Evolutionary conservation across 2,113 vertebrate genomes (phyloP).

Genomic region (Esox niger): DNA sequence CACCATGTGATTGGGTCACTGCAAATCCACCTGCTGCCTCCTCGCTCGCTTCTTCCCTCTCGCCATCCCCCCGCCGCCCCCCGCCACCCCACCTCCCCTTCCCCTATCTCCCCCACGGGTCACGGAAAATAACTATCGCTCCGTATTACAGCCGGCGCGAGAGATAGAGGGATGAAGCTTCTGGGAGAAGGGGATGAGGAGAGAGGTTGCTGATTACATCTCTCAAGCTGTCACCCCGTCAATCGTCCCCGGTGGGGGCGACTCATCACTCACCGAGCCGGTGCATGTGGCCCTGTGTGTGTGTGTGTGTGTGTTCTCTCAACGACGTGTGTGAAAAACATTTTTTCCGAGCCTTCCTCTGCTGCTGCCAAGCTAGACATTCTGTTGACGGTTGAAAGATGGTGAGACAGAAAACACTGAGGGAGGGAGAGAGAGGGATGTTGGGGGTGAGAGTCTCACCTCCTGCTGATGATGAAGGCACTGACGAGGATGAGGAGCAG

Average conservation of each 20-base stretch:
- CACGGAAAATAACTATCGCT: conserved; percentile 46
- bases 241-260: conserved; percentile 62
- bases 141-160: conserved; percentile 41
- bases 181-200: conserved; percentile 18
- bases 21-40: conserved; percentile 70
- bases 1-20: conserved; percentile 66
- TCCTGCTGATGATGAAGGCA: conserved; percentile 94
- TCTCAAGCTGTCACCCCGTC: conserved; percentile 62
- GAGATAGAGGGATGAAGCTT: conserved; percentile 20
- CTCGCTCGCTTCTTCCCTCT: neutral
- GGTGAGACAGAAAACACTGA: neutral
- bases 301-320: neutral
- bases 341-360: conserved; percentile 11
- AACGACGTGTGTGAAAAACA: conserved; percentile 40
- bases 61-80: conserved; percentile 20
- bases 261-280: conserved; percentile 49
- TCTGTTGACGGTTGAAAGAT: conserved; percentile 12
- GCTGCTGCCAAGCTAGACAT: conserved; percentile 49
- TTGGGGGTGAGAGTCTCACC: conserved; percentile 74
- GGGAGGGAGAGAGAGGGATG: neutral
- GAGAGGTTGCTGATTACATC: conserved; percentile 64
- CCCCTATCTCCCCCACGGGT: no score
- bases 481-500: conserved; percentile 94
- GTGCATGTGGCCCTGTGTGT: conserved; percentile 11
- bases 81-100: neutral